Evolutionary conservation across 1,140 invertebrate species (phyloP).

Genomic region (Drosophila yakuba): DNA sequence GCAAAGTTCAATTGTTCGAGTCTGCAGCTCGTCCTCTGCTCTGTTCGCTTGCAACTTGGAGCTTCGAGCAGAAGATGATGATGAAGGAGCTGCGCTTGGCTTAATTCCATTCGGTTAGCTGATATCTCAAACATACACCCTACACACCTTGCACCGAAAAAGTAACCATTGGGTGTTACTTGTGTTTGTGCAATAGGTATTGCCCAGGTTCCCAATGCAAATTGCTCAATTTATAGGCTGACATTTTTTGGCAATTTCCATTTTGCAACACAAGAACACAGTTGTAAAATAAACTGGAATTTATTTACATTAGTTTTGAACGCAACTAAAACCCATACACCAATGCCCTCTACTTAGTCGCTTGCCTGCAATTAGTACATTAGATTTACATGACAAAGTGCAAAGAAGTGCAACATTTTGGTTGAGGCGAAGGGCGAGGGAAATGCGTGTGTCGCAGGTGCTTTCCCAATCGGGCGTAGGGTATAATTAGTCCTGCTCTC

Average conservation of each 20-base stretch:
- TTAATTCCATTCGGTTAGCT: not conserved
- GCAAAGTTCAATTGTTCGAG: constrained; percentile 41
- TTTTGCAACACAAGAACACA: too few species aligned
- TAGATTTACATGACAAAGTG: constrained; percentile 66
- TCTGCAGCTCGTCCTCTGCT: constrained; percentile 7
- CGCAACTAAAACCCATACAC: constrained; percentile 1
- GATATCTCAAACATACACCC: not conserved
- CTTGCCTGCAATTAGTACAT: constrained; percentile 20
- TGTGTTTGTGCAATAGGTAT: too few species aligned
- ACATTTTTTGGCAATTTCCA: too few species aligned
- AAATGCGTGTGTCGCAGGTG: constrained; percentile 13
- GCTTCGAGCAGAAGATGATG: constrained; percentile 4
- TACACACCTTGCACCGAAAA: not conserved
- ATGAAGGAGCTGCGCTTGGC: constrained; percentile 26
- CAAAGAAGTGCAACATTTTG: not conserved
- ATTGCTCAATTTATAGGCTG: not conserved
- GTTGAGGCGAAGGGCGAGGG: too few species aligned
- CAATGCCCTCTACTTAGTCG: constrained; percentile 29
- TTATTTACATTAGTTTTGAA: constrained; percentile 26
- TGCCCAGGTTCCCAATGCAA: not conserved
- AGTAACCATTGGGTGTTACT: too few species aligned
- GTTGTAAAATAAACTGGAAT: constrained; percentile 8
- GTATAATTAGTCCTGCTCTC: constrained; percentile 65
- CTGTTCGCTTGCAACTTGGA: constrained; percentile 9
- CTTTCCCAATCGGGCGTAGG: constrained; percentile 58